Conservation (phyloP, 2,888 invertebrate genomes). For the Penaeus monodon region DNA sequence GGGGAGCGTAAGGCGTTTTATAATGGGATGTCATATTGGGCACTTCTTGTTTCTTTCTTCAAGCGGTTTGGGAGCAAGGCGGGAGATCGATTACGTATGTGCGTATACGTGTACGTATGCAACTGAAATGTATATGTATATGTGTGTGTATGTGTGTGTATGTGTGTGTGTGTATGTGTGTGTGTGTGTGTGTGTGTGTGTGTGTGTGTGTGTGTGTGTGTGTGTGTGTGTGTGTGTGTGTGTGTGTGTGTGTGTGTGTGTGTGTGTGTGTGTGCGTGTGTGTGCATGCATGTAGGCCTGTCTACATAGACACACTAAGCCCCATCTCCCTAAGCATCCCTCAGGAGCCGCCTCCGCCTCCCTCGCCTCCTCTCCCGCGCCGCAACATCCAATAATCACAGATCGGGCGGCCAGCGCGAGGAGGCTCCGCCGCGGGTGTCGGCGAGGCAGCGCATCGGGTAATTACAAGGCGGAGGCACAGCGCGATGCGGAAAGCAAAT, state of each 20-base stretch:
- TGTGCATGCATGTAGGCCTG: too few relatives aligned
- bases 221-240: conserved; percentile 12
- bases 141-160: background rate
- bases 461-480: conserved; percentile 2
- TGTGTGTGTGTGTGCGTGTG: background rate
- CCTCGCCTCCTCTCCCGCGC: too few relatives aligned
- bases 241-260: conserved; percentile 6
- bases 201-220: conserved; percentile 8
- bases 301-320: too few relatives aligned
- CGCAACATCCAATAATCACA: too few relatives aligned
- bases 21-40: too few relatives aligned
- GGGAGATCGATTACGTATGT: too few relatives aligned
- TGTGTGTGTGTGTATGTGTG: too few relatives aligned
- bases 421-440: background rate
- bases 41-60: too few relatives aligned
- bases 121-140: background rate
- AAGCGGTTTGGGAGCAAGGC: too few relatives aligned
- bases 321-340: too few relatives aligned
- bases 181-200: background rate
- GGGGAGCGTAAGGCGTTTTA: background rate
- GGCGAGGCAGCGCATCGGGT: background rate
- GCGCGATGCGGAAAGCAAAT: conserved; percentile 4
- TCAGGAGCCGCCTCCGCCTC: too few relatives aligned
- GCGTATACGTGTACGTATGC: too few relatives aligned
- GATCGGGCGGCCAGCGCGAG: background rate